Base-by-base conservation (phyloP, 1,140 invertebrate species). In the Chlorops oryzae region DNA sequence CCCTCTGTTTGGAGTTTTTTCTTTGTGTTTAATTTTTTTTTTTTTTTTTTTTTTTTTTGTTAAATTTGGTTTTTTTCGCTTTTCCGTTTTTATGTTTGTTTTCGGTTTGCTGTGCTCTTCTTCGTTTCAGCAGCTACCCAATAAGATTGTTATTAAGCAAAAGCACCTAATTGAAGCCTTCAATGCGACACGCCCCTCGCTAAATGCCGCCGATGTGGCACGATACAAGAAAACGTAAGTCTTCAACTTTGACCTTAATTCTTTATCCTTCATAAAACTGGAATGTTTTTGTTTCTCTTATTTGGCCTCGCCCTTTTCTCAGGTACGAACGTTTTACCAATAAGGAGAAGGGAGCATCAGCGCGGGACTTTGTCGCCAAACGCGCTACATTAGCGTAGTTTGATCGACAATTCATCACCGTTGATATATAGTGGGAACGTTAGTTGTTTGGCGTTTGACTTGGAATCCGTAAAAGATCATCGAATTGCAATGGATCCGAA, bases 191-290 rank as follows among this genome's bases (percentile, higher is more conserved):
- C 54, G 63, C 15, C 65, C 65, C 24, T 68, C 65, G 15, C 56
- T 69, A 2, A 69, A 63, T 46, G 35, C 53, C 24, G 28, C 59
- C 27, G 65, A 69, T 56, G 55, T 69, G 17, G 52, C 59, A 39
- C 62, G 64, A 52, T 70, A 70, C 50, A 63, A 68, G 39, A 67
- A 59, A 55, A 70, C 64, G 67, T 70, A 45, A 57, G 64, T 53
- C 23, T 40, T 34, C 15, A 43, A 20, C 7, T 55, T 37, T 20
- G n/a, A 22, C 22, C 12, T 41, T 41, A 27, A 37, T 18, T 28
- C 24, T 23, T 45, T 17, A 35, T 28, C 2, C 17, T 9, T 22
- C n/a, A 0, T 24, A 18, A 27, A 22, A 43, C 9, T 10, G 13
- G 13, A 15, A 6, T 17, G 6, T 7, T 24, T 38, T 7, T 2